Percentiles rank a stretch among this genome's conserved stretches.
Conservation (phyloP, 2,113 vertebrate species). For the Campylorhamphus procurvoides region DNA sequence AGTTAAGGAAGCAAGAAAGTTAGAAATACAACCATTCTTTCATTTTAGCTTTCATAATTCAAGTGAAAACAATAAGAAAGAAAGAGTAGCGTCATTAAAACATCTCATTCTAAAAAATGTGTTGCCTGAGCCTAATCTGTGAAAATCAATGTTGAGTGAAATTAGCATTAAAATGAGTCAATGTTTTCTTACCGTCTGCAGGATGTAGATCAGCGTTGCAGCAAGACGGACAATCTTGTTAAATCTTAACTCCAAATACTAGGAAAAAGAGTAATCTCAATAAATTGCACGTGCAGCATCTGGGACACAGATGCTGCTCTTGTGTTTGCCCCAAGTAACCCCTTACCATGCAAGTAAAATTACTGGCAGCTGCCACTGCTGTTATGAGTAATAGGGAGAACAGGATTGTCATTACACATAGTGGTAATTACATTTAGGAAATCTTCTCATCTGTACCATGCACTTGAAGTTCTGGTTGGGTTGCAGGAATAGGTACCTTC, state of each 20-base stretch:
- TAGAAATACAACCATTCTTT: background rate
- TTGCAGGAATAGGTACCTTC: background rate
- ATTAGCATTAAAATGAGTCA: background rate
- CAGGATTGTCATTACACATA: background rate
- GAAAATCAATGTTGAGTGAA: background rate
- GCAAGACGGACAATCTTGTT: constrained; percentile 77
- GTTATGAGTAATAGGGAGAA: background rate
- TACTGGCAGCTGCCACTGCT: background rate
- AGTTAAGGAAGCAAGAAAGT: background rate
- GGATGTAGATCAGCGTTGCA: constrained; percentile 81
- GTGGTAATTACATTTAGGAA: background rate
- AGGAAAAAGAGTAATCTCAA: constrained; percentile 3
- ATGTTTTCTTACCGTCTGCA: constrained; percentile 78
- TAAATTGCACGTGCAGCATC: background rate
- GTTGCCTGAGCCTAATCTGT: background rate
- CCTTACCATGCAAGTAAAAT: background rate
- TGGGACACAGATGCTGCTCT: background rate
- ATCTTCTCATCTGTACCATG: background rate
- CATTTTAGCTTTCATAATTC: background rate
- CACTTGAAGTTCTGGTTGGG: background rate
- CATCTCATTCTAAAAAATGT: background rate
- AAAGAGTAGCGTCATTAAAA: background rate
- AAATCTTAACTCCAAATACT: constrained; percentile 86
- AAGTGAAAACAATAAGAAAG: background rate
- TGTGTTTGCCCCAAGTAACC: background rate